Evolutionary conservation across 2,797 vertebrate species (phyloP).

Genomic region (Lutjanus argentimaculatus): DNA sequence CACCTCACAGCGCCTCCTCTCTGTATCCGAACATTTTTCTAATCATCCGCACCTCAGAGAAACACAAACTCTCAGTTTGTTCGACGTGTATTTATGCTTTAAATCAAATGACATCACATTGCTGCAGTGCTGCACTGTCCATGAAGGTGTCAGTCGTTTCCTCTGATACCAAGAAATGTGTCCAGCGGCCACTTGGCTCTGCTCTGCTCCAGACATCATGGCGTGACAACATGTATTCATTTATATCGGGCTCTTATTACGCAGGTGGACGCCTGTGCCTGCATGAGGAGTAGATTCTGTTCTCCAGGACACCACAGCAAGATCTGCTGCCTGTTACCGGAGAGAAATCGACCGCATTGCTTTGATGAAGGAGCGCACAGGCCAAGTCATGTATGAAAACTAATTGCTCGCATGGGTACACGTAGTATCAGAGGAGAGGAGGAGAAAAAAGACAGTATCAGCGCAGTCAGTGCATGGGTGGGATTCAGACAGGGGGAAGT

Average conservation of each 20-base stretch:
- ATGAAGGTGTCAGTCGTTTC: conserved; percentile 70
- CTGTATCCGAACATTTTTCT: not conserved
- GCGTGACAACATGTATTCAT: conserved; percentile 68
- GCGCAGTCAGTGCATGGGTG: conserved; percentile 69
- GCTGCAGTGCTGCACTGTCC: conserved; percentile 76
- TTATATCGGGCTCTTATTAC: conserved; percentile 52
- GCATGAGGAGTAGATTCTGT: conserved; percentile 39
- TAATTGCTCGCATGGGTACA: conserved; percentile 67
- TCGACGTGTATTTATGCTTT: conserved; percentile 9
- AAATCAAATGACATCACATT: conserved; percentile 73
- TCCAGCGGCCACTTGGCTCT: conserved; percentile 59
- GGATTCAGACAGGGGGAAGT: conserved; percentile 76
- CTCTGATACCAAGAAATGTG: conserved; percentile 40
- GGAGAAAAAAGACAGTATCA: not conserved
- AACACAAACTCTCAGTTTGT: conserved; percentile 3
- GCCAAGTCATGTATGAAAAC: conserved; percentile 68
- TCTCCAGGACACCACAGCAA: conserved; percentile 52
- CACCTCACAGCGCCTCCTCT: conserved; percentile 60
- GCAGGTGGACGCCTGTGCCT: conserved; percentile 72
- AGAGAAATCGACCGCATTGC: conserved; percentile 64
- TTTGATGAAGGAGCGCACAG: conserved; percentile 51
- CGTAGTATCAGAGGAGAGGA: conserved; percentile 37
- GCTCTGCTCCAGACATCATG: conserved; percentile 73
- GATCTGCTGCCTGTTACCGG: conserved; percentile 21
- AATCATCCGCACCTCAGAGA: conserved; percentile 5